These are phyloP conservation scores for Ophraella communa DNA, from an alignment of 2,888 invertebrate genomes.

Conservation along the genomic window DNA sequence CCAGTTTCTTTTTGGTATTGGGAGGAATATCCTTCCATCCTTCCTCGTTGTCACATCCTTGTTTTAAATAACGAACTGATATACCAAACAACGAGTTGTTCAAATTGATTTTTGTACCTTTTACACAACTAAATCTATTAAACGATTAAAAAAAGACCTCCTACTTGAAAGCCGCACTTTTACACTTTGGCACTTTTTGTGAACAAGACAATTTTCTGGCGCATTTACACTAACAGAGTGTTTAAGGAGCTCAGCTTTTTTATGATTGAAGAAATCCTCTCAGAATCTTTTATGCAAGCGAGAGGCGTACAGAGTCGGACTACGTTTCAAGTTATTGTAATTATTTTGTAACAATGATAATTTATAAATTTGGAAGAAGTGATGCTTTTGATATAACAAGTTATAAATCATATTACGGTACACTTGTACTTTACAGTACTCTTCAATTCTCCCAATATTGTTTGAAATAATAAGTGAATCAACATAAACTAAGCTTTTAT, in stretches of 20 bases:
- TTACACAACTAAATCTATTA: constrained; percentile 40
- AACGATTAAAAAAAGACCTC: constrained; percentile 42
- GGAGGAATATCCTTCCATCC: neutral
- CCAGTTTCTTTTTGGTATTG: too few relatives aligned
- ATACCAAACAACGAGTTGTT: constrained; percentile 36
- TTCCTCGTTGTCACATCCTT: neutral
- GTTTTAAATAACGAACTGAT: constrained; percentile 32
- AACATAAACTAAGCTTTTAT: too few relatives aligned
- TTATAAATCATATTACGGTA: too few relatives aligned
- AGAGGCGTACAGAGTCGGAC: neutral
- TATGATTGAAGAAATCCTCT: constrained; percentile 13
- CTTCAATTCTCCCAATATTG: too few relatives aligned
- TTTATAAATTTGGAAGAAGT: too few relatives aligned
- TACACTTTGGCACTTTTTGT: constrained; percentile 40
- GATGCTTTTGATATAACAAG: too few relatives aligned
- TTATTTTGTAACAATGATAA: neutral
- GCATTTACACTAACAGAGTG: constrained; percentile 44
- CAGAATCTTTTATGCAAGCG: constrained; percentile 27
- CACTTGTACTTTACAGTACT: too few relatives aligned
- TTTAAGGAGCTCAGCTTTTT: constrained; percentile 42
- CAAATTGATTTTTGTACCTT: constrained; percentile 41
- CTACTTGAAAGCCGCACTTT: constrained; percentile 37
- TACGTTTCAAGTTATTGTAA: neutral
- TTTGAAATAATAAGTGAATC: too few relatives aligned
- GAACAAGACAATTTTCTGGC: constrained; percentile 47